A percentile compares a stretch with the other conserved stretches of the same genome.
phyloP scores from a whole-genome alignment of 2,797 vertebrate genomes.

The Danio tinwini region DNA sequence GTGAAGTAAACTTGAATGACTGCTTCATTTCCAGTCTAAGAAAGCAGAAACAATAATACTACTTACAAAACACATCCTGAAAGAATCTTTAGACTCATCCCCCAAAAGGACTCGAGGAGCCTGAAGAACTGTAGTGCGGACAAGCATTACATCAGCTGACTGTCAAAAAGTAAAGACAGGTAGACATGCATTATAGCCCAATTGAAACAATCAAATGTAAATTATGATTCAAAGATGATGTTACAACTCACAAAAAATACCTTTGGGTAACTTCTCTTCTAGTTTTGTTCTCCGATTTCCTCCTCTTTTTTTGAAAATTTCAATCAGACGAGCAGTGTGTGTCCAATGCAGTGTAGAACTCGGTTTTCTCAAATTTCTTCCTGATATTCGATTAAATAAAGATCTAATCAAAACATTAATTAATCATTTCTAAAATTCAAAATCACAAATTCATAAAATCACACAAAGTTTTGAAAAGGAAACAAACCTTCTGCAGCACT shows the following conservation, averaged over 20 bases:
- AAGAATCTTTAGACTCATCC: too few relatives aligned
- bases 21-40: too few relatives aligned
- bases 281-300: too few relatives aligned
- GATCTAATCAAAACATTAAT: background rate
- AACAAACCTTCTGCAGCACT: too few relatives aligned
- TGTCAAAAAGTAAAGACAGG: background rate
- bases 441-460: background rate
- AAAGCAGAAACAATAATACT: too few relatives aligned
- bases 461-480: background rate
- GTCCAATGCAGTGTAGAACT: background rate
- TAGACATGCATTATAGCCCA: background rate
- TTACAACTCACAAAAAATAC: background rate
- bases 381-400: too few relatives aligned
- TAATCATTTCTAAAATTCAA: background rate
- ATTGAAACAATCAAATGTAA: background rate
- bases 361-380: background rate
- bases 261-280: too few relatives aligned
- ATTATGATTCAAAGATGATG: background rate
- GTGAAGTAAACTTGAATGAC: too few relatives aligned
- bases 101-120: too few relatives aligned
- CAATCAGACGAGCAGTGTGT: background rate
- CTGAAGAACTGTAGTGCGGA: too few relatives aligned
- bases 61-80: too few relatives aligned
- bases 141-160: too few relatives aligned
- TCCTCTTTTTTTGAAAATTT: background rate